A percentile compares a stretch with the other conserved stretches of the same genome.
These are phyloP conservation scores for Triplophysa siluroides DNA, from an alignment of 2,113 vertebrate species.

Conservation along the genomic window DNA sequence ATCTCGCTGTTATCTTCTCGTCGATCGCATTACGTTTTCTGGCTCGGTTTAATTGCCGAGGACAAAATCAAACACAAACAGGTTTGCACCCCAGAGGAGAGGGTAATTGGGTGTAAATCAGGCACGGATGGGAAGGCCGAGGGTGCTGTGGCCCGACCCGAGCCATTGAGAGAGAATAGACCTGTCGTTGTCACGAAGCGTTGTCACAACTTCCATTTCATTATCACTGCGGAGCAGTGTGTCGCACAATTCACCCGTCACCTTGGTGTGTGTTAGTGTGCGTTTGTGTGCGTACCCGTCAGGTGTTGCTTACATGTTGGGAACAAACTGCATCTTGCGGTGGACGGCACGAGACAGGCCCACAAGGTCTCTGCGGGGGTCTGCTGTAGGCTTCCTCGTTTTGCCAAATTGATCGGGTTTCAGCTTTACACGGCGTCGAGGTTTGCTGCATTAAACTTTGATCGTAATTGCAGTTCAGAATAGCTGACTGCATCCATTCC, in stretches of 20 bases:
- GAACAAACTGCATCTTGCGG: not conserved
- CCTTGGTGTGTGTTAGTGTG: constrained; percentile 35
- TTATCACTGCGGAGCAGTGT: constrained; percentile 60
- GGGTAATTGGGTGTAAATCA: constrained; percentile 49
- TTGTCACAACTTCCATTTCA: constrained; percentile 68
- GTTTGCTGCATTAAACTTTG: constrained; percentile 67
- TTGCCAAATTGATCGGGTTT: constrained; percentile 62
- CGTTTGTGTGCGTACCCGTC: not conserved
- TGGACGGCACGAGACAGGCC: not conserved
- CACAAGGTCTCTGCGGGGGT: constrained; percentile 32
- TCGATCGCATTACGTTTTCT: constrained; percentile 21
- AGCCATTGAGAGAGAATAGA: constrained; percentile 62
- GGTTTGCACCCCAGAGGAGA: constrained; percentile 52
- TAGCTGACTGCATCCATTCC: constrained; percentile 71
- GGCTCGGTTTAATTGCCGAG: constrained; percentile 63
- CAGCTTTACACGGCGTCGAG: constrained; percentile 61
- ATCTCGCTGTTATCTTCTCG: not conserved
- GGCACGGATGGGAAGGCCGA: not conserved
- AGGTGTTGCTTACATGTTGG: constrained; percentile 10
- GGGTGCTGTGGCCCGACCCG: constrained; percentile 21
- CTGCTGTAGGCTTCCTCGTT: constrained; percentile 40
- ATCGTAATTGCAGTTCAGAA: constrained; percentile 72
- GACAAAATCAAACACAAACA: constrained; percentile 68
- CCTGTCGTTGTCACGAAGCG: constrained; percentile 70
- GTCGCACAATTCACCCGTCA: constrained; percentile 37